Evolutionary conservation across 1,140 invertebrate genomes (phyloP).

Genomic region (Uloborus diversus): DNA sequence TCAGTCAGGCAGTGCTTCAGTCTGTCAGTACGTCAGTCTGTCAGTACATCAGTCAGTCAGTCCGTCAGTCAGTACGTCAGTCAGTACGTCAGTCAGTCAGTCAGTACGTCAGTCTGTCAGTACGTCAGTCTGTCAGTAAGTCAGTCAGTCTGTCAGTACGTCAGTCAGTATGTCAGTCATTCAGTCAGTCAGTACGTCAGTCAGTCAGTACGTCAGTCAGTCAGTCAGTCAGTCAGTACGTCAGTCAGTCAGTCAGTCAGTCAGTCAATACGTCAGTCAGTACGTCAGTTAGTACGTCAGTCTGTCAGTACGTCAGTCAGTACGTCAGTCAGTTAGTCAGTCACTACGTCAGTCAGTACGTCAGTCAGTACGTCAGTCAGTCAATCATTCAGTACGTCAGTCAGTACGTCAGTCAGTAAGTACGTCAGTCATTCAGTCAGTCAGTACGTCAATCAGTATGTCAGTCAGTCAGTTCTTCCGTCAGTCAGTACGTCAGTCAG

Average conservation of each 20-base stretch:
- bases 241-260: background rate
- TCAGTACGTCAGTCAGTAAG: background rate
- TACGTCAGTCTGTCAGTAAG: no score
- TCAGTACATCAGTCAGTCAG: no score
- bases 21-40: no score
- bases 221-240: background rate
- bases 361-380: background rate
- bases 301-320: background rate
- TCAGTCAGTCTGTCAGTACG: no score
- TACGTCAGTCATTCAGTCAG: background rate
- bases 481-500: background rate
- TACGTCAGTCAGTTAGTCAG: background rate
- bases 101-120: no score
- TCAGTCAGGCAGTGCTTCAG: no score
- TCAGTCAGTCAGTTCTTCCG: background rate
- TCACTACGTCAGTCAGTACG: background rate
- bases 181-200: no score
- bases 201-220: no score
- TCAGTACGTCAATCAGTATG: background rate
- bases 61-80: no score
- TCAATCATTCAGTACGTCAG: background rate
- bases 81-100: no score
- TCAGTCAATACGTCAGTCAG: background rate
- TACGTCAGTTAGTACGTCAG: background rate
- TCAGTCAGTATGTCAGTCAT: no score